Conservation (phyloP, 2,888 invertebrate species). For the Falcaria lacertinaria region DNA sequence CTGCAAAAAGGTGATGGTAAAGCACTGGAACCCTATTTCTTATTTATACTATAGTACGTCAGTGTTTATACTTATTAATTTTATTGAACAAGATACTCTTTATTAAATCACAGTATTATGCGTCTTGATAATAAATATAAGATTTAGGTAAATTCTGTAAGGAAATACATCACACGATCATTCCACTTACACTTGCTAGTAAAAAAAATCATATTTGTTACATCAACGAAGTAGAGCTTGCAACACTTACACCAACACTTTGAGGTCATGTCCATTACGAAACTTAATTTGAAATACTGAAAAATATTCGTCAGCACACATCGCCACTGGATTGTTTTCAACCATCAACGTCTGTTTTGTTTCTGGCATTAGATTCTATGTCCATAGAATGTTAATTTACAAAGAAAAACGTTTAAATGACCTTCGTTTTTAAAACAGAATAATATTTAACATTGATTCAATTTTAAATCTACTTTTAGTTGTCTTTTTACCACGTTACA, state of each 20-base stretch:
- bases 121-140: conserved; percentile 31
- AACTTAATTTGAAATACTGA: background rate
- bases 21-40: background rate
- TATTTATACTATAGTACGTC: conserved; percentile 17
- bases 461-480: no score
- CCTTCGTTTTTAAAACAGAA: no score
- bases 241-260: conserved; percentile 64
- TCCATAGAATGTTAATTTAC: conserved; percentile 17
- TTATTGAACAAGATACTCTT: conserved; percentile 52
- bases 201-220: conserved; percentile 1
- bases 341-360: conserved; percentile 15
- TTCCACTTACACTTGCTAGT: conserved; percentile 36
- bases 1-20: background rate
- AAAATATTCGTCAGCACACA: conserved; percentile 1
- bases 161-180: conserved; percentile 54
- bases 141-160: conserved; percentile 27
- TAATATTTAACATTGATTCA: no score
- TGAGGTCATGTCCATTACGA: conserved; percentile 21
- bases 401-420: no score
- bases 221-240: conserved; percentile 59
- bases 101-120: conserved; percentile 27
- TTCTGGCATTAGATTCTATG: conserved; percentile 10
- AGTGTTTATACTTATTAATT: no score
- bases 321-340: conserved; percentile 23
- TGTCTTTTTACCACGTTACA: no score